A percentile compares a stretch with the other conserved stretches of the same genome.
These are phyloP conservation scores for Ophion obscuratus DNA, from an alignment of 2,888 invertebrate genomes.

Conservation along the genomic window DNA sequence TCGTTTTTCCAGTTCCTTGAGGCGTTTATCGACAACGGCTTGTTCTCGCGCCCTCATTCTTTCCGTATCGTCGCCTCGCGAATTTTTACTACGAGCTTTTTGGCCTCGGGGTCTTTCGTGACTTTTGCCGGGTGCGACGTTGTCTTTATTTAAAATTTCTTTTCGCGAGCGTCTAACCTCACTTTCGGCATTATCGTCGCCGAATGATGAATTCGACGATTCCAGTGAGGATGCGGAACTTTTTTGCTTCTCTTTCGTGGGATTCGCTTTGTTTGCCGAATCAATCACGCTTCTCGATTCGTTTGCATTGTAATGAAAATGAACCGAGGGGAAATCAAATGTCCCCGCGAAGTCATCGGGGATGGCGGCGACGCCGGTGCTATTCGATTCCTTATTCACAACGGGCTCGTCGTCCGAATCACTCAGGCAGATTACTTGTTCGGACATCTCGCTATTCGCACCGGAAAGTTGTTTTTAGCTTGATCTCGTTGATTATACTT, in stretches of 20 bases:
- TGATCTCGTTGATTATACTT: neutral
- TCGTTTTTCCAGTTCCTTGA: conserved; percentile 71
- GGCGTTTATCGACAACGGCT: conserved; percentile 70
- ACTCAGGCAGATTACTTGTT: conserved; percentile 65
- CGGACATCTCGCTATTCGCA: conserved; percentile 12
- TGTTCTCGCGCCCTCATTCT: conserved; percentile 51
- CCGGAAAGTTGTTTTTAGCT: neutral
- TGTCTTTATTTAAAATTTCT: neutral
- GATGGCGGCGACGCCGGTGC: neutral
- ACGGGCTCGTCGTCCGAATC: conserved; percentile 63
- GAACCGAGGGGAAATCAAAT: conserved; percentile 64
- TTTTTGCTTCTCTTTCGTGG: neutral
- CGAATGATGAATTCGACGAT: neutral
- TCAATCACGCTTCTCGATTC: neutral
- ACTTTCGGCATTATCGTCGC: neutral
- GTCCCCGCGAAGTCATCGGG: conserved; percentile 47
- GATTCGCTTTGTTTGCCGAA: neutral
- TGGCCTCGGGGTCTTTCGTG: conserved; percentile 3
- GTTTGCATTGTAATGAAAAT: conserved; percentile 51
- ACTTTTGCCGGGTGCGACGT: neutral
- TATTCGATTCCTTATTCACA: neutral
- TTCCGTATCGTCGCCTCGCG: neutral
- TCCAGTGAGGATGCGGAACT: neutral
- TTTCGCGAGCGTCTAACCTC: conserved; percentile 7
- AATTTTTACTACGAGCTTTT: conserved; percentile 6